phyloP scores from a whole-genome alignment of 1,140 invertebrate genomes.

The Gerris buenoi region DNA sequence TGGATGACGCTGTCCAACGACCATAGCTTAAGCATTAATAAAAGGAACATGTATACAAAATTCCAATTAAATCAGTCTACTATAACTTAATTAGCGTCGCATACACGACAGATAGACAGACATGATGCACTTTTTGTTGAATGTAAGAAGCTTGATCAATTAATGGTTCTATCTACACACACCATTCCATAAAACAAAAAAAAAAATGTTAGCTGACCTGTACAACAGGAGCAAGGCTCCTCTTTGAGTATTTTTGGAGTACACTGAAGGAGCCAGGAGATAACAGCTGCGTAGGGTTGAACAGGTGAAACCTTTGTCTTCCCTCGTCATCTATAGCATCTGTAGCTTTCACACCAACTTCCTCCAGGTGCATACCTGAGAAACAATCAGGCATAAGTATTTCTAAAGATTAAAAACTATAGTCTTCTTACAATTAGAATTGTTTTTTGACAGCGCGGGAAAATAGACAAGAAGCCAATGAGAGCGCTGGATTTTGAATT shows the following conservation, averaged over 20 bases:
- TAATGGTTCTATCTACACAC: background rate
- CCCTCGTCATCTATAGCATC: constrained; percentile 13
- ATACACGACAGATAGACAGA: background rate
- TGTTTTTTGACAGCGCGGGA: too few relatives aligned
- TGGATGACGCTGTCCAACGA: too few relatives aligned
- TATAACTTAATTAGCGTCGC: too few relatives aligned
- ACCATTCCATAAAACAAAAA: constrained; percentile 3
- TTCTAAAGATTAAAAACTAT: background rate
- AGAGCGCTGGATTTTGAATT: too few relatives aligned
- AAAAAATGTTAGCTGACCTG: too few relatives aligned
- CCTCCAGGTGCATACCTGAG: constrained; percentile 13
- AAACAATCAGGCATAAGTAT: background rate
- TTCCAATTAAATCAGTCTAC: too few relatives aligned
- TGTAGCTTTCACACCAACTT: constrained; percentile 11
- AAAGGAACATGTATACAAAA: too few relatives aligned
- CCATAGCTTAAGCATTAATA: too few relatives aligned
- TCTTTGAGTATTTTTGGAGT: constrained; percentile 13
- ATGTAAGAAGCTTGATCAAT: too few relatives aligned
- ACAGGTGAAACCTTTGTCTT: constrained; percentile 13
- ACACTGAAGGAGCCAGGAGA: constrained; percentile 9
- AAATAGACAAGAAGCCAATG: too few relatives aligned
- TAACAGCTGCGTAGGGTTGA: constrained; percentile 13
- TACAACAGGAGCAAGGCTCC: constrained; percentile 7
- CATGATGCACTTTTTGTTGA: background rate
- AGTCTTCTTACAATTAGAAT: background rate